These are phyloP conservation scores for Pycnonotus jocosus DNA, from an alignment of 2,113 vertebrate species.

Conservation along the genomic window DNA sequence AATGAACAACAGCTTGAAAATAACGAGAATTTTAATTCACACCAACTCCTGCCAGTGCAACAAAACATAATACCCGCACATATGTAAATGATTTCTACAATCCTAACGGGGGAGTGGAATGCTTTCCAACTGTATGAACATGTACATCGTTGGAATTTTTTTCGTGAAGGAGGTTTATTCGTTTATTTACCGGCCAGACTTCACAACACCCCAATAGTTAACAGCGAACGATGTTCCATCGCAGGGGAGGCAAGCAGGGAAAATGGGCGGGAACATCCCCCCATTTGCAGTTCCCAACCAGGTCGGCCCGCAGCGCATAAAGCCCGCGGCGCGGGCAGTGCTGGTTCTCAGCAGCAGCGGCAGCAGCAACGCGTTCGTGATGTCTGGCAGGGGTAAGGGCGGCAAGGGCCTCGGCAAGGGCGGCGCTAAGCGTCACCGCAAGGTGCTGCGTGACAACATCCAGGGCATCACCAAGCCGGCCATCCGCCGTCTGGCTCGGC, in stretches of 20 bases:
- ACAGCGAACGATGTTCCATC: rapidly evolving
- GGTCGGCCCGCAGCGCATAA: rapidly evolving
- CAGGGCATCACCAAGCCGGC: conserved; percentile 76
- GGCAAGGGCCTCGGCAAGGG: background rate
- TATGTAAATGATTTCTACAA: rapidly evolving
- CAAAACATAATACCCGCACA: rapidly evolving
- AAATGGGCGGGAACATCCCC: background rate
- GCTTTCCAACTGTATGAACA: rapidly evolving
- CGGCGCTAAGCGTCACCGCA: conserved; percentile 72
- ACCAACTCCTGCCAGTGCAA: rapidly evolving
- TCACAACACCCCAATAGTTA: rapidly evolving
- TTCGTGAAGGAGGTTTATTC: rapidly evolving
- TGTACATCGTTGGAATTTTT: rapidly evolving
- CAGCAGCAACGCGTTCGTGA: rapidly evolving
- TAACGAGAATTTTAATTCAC: rapidly evolving
- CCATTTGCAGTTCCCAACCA: background rate
- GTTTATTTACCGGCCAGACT: rapidly evolving
- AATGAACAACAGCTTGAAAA: rapidly evolving
- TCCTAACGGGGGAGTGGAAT: rapidly evolving
- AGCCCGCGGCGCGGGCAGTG: rapidly evolving
- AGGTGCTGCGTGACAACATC: conserved; percentile 73
- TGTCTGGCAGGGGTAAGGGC: background rate
- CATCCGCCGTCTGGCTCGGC: conserved; percentile 53
- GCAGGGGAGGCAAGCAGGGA: rapidly evolving
- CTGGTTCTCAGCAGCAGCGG: rapidly evolving